A percentile compares a stretch with the other conserved stretches of the same genome.
Conservation (phyloP, 2,113 vertebrate species). For the Platanista minor region DNA sequence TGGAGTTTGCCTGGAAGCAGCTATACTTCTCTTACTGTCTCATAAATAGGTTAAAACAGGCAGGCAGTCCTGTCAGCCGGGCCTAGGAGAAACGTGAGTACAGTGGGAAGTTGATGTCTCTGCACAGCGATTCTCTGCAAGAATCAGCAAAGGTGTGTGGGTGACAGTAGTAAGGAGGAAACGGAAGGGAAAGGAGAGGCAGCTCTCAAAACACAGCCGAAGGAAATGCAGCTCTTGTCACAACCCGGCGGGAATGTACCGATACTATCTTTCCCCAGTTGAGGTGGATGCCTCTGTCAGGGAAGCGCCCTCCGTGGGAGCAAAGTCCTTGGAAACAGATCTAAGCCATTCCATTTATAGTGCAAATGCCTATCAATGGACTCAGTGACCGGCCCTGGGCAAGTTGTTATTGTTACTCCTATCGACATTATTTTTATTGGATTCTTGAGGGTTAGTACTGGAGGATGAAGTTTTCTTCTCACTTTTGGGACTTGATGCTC, state of each 20-base stretch:
- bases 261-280: background rate
- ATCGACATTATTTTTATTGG: background rate
- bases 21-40: background rate
- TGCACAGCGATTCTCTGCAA: background rate
- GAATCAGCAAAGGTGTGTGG: background rate
- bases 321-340: background rate
- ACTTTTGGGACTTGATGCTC: background rate
- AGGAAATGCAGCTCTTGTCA: background rate
- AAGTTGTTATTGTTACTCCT: background rate
- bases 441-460: background rate
- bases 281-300: background rate
- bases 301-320: background rate
- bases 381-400: background rate
- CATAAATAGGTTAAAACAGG: background rate
- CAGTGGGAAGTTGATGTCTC: background rate
- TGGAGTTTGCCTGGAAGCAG: background rate
- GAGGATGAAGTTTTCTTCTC: background rate
- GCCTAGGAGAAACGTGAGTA: background rate
- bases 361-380: background rate
- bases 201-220: background rate
- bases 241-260: fast-evolving
- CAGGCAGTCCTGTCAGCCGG: background rate
- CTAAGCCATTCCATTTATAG: background rate
- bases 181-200: background rate
- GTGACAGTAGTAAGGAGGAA: background rate